Evolutionary conservation across 2,888 invertebrate genomes (phyloP).

Genomic region (Notodonta ziczac): DNA sequence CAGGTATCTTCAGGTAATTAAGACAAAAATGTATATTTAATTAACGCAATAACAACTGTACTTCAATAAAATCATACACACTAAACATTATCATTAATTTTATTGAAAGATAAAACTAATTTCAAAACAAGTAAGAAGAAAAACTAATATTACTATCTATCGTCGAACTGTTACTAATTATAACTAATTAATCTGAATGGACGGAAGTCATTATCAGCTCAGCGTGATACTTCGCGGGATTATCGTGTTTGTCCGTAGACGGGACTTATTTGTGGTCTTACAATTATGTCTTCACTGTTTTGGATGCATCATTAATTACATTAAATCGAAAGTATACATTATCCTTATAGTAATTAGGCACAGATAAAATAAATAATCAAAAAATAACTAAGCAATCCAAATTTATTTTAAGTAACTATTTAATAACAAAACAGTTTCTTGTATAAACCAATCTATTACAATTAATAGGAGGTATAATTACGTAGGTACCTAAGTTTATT

Average conservation of each 20-base stretch:
- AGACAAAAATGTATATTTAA: not conserved
- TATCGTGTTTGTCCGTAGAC: not conserved
- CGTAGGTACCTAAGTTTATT: too few species aligned
- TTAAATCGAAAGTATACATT: not conserved
- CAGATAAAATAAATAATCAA: too few species aligned
- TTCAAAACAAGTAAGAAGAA: not conserved
- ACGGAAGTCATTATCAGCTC: constrained; percentile 3
- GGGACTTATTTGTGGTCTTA: not conserved
- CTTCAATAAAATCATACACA: not conserved
- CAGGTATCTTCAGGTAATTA: too few species aligned
- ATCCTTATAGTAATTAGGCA: too few species aligned
- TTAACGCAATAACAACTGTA: not conserved
- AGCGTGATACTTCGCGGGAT: constrained; percentile 2
- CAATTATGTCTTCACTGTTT: not conserved
- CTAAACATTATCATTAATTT: not conserved
- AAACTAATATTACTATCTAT: not conserved
- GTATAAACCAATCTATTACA: too few species aligned
- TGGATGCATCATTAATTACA: not conserved
- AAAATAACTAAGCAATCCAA: too few species aligned
- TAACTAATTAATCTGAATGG: constrained; percentile 3
- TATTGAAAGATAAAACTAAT: constrained; percentile 2
- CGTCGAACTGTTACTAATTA: not conserved
- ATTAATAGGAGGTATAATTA: too few species aligned
- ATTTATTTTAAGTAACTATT: not conserved
- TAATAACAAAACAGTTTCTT: not conserved